Percentiles rank a stretch among this genome's conserved stretches.
phyloP scores from a whole-genome alignment of 2,113 vertebrate species.

The Gopherus flavomarginatus region DNA sequence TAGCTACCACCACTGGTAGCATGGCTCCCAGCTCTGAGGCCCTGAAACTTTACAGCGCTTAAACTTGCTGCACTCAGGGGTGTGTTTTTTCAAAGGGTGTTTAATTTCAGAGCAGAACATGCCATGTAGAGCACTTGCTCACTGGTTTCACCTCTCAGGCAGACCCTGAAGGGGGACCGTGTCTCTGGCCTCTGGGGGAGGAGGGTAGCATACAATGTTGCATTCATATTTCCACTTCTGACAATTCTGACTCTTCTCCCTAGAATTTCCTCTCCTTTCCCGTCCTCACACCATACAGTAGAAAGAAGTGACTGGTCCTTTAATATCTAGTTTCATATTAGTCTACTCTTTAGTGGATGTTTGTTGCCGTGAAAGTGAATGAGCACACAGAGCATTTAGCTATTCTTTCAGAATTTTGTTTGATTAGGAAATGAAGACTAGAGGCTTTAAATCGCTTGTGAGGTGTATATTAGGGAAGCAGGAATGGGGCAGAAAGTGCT shows the following conservation, averaged over 20 bases:
- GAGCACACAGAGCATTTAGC: neutral
- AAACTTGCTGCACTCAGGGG: no score
- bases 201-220: neutral
- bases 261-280: neutral
- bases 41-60: no score
- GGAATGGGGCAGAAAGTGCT: neutral
- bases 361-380: neutral
- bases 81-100: no score
- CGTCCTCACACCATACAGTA: neutral
- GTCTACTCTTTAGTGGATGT: neutral
- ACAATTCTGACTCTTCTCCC: neutral
- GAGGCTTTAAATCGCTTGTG: rapidly evolving
- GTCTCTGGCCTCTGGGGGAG: neutral
- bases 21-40: no score
- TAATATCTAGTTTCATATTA: slow-evolving; percentile 12
- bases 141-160: neutral
- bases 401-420: neutral
- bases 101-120: slow-evolving; percentile 6
- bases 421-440: neutral
- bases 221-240: neutral
- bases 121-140: neutral
- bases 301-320: slow-evolving; percentile 7
- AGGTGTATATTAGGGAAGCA: neutral
- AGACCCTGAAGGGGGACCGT: neutral
- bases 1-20: no score